Conservation (phyloP, 2,113 vertebrate species). For the Sprattus sprattus region DNA sequence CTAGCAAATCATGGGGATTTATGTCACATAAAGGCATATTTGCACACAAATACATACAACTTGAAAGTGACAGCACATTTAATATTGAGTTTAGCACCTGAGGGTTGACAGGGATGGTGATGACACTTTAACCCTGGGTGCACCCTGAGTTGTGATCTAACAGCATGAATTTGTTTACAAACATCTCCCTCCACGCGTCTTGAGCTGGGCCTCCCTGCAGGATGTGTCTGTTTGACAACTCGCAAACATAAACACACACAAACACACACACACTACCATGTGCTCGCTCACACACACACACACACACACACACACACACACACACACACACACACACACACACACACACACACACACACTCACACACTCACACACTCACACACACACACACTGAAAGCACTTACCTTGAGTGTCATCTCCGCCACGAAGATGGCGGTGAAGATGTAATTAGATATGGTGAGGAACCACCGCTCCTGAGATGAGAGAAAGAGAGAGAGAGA, state of each 20-base stretch:
- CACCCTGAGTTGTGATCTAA: background rate
- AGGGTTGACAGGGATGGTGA: background rate
- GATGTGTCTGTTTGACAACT: background rate
- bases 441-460: constrained; percentile 98
- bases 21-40: background rate
- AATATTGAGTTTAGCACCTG: background rate
- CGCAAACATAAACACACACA: background rate
- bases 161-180: background rate
- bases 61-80: background rate
- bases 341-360: constrained; percentile 10
- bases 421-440: constrained; percentile 98
- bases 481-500: constrained; percentile 34
- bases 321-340: background rate
- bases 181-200: background rate
- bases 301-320: background rate
- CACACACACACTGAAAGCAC: constrained; percentile 38
- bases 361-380: background rate
- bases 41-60: background rate
- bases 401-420: constrained; percentile 98
- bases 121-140: background rate
- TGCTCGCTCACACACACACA: background rate
- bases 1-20: background rate
- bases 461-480: constrained; percentile 90
- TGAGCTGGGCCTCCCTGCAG: background rate
- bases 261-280: background rate